phyloP scores from a whole-genome alignment of 2,888 invertebrate genomes.

The Pegoplata infirma region DNA sequence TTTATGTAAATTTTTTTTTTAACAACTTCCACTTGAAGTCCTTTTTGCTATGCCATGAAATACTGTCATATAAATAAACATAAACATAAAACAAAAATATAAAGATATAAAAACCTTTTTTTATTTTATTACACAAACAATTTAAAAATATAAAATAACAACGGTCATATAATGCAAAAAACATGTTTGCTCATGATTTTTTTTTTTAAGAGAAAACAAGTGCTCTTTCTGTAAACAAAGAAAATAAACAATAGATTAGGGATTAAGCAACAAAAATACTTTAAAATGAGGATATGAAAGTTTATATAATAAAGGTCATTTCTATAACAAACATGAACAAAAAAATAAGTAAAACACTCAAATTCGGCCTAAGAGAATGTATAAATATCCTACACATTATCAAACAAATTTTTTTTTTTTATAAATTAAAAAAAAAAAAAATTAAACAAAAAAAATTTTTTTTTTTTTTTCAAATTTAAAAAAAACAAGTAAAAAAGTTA shows the following conservation, averaged over 20 bases:
- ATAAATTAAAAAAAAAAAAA: too few species aligned
- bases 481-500: too few species aligned
- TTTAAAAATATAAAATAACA: neutral
- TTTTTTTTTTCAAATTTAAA: too few species aligned
- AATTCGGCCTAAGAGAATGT: too few species aligned
- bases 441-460: too few species aligned
- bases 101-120: neutral
- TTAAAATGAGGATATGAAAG: slow-evolving; percentile 4
- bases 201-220: slow-evolving; percentile 35
- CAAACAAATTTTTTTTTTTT: too few species aligned
- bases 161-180: neutral
- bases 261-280: slow-evolving; percentile 18
- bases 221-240: slow-evolving; percentile 18
- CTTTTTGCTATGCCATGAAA: neutral
- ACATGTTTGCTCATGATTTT: slow-evolving; percentile 5
- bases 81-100: slow-evolving; percentile 13
- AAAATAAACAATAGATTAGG: slow-evolving; percentile 41
- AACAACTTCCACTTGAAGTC: neutral
- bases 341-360: neutral
- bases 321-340: too few species aligned
- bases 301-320: slow-evolving; percentile 5
- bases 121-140: neutral
- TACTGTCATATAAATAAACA: slow-evolving; percentile 20
- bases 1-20: neutral
- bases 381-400: too few species aligned